Base-by-base conservation (phyloP, 2,888 invertebrate genomes). In the Melinaea marsaeus region DNA sequence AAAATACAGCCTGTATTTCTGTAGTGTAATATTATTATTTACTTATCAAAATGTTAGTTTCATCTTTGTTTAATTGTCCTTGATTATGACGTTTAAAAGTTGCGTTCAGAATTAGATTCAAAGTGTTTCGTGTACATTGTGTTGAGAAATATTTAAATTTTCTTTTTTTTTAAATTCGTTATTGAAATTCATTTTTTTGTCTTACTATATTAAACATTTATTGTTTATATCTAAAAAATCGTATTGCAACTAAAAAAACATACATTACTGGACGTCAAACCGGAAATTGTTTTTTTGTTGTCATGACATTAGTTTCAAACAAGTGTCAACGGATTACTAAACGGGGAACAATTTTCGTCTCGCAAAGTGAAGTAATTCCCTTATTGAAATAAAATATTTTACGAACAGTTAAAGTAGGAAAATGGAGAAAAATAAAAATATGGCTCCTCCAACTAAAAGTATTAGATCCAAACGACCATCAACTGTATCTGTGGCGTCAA, bases 401-500 rank as follows among this genome's bases (percentile, higher is more conserved):
- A n/a, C 46, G 46, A 46, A n/a, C 32, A 6, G 6, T 32, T 11
- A 7, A 4, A 51, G 6, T 7, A 3, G 4, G 45, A 64, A 6
- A 64, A 73, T 71, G 58, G 86, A 87, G 71, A 87, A 82, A 81
- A 70, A 74, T 7, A 85, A 81, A 73, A 69, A 63, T 5, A 79
- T 83, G 55, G 73, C 75, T 2, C 72, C 72, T 4, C 79, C 81
- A 1, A 47, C 74, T 3, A 67, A 78, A 2, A 85, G 77, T 73
- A 64, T 22, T 4, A 64, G 64, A 45, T n/a, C 69, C 0, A 13
- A 75, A 3, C 81, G 85, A 0, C 76, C 78, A 0, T 75, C 81
- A 3, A 79, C 79, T 0, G 76, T 75, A 0, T 74, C 71, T 59
- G 61, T 65, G 1, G 71, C 80, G 0, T 57, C 71, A 4, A 73